Conservation (phyloP, 2,797 vertebrate species). For the Sebastiscus albofasciatus region DNA sequence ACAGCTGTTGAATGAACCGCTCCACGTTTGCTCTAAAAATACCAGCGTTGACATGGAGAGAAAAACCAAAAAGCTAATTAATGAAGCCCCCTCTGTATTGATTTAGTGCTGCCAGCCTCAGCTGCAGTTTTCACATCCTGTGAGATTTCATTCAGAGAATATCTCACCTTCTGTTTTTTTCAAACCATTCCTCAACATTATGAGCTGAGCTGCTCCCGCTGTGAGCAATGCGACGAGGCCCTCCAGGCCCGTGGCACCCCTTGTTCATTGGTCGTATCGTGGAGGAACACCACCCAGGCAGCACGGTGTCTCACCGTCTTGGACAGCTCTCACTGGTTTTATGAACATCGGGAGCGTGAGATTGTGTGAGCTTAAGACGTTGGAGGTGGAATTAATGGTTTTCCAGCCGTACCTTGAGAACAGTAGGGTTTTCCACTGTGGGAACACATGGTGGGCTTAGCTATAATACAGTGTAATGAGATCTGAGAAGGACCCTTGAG, state of each 20-base stretch:
- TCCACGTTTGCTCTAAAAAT: slow-evolving; percentile 72
- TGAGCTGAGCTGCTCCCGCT: slow-evolving; percentile 46
- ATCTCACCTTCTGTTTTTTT: not conserved
- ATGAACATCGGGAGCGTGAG: slow-evolving; percentile 40
- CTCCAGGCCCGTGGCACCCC: slow-evolving; percentile 10
- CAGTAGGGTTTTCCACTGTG: slow-evolving; percentile 61
- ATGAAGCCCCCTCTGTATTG: slow-evolving; percentile 64
- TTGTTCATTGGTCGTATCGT: slow-evolving; percentile 2
- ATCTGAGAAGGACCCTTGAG: slow-evolving; percentile 64
- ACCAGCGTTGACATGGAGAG: slow-evolving; percentile 63
- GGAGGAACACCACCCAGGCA: slow-evolving; percentile 25
- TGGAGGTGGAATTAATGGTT: slow-evolving; percentile 62
- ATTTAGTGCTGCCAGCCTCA: slow-evolving; percentile 41
- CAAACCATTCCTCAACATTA: slow-evolving; percentile 41
- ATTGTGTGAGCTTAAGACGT: not conserved
- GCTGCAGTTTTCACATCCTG: slow-evolving; percentile 45
- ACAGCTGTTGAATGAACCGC: slow-evolving; percentile 77
- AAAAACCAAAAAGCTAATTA: slow-evolving; percentile 66
- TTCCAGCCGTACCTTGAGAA: slow-evolving; percentile 49
- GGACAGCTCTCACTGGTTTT: slow-evolving; percentile 41
- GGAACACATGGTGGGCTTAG: slow-evolving; percentile 64
- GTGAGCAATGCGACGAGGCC: slow-evolving; percentile 52
- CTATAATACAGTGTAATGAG: slow-evolving; percentile 67
- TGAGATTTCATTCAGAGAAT: slow-evolving; percentile 55
- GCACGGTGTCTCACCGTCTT: slow-evolving; percentile 45